Base-by-base conservation (phyloP, 1,140 invertebrate genomes). In the Caenorhabditis inopinata region DNA sequence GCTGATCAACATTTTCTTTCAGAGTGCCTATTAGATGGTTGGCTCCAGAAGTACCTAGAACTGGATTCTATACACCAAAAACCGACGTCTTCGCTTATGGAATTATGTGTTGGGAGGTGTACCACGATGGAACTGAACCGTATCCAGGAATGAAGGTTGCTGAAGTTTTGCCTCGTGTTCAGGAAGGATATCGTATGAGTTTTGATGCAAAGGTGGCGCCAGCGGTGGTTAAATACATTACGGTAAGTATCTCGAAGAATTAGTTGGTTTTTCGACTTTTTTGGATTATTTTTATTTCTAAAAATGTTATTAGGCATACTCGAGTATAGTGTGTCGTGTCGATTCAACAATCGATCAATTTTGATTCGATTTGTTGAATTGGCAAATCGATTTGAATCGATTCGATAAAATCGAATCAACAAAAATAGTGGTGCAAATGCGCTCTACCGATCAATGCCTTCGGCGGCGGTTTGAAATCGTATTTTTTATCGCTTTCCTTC, bases 51-150 rank as follows among this genome's bases (percentile, higher is more conserved):
- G 58, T 62, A 3, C 45, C 82, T 14, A 47, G 38, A 16, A 77
- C 73, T 38, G 29, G 47, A 5, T 29, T 74, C 23, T 83, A 48
- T 21, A 82, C 47, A 1, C 23, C 32, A 1, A 62, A 73, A 27
- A 81, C 73, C 18, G 82, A 83, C 23, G 79, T 83, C 14, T 83
- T 47, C 27, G 76, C 76, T 14, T 84, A 73, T 74, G 83, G 83
- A n/a, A 82, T 84, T 16, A 58, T 84, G 42, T 79, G 84, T 46
- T 84, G 83, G 83, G 83, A 84, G 23, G 83, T 84, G 45, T 83
- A 84, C 46, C 32, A 77, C 45, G 80, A 80, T 38, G 81, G 81
- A 16, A 53, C 42, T 7, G 81, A 82, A 74, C 81, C 81, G 7
- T 82, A 82, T 58, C 81, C 81, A 2, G 81, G 81, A 9, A 82